phyloP scores from a whole-genome alignment of 2,113 vertebrate genomes.

The Salvelinus namaycush region DNA sequence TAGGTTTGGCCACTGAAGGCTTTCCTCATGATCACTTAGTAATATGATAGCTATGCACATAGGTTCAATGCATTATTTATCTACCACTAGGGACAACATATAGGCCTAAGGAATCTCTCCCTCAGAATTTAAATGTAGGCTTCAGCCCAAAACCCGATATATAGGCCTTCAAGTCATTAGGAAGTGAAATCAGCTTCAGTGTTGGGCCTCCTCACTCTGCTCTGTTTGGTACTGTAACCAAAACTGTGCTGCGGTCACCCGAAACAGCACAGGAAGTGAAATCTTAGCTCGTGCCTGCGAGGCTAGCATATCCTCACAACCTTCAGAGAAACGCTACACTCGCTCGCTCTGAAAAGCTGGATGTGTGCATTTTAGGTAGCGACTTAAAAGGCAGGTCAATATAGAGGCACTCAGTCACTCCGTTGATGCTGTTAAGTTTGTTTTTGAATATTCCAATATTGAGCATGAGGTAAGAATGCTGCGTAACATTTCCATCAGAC shows the following conservation, averaged over 20 bases:
- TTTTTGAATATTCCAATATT: too few species aligned
- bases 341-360: slow-evolving; percentile 10
- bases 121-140: slow-evolving; percentile 3
- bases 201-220: slow-evolving; percentile 6
- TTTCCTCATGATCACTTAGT: slow-evolving; percentile 25
- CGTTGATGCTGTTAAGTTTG: too few species aligned
- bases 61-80: slow-evolving; percentile 51
- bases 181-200: slow-evolving; percentile 53
- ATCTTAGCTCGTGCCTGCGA: slow-evolving; percentile 47
- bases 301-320: slow-evolving; percentile 29
- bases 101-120: slow-evolving; percentile 4
- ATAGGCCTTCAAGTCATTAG: slow-evolving; percentile 17
- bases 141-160: background rate
- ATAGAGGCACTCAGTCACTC: background rate
- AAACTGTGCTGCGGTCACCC: slow-evolving; percentile 43
- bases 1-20: slow-evolving; percentile 4
- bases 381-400: background rate
- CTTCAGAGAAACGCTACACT: slow-evolving; percentile 15
- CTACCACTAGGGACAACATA: slow-evolving; percentile 16
- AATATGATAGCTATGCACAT: slow-evolving; percentile 29
- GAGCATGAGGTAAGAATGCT: too few species aligned
- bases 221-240: slow-evolving; percentile 46
- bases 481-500: too few species aligned
- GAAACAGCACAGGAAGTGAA: slow-evolving; percentile 60
- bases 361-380: background rate